Base-by-base conservation (phyloP, 2,797 vertebrate species). In the Urophycis tenuis region DNA sequence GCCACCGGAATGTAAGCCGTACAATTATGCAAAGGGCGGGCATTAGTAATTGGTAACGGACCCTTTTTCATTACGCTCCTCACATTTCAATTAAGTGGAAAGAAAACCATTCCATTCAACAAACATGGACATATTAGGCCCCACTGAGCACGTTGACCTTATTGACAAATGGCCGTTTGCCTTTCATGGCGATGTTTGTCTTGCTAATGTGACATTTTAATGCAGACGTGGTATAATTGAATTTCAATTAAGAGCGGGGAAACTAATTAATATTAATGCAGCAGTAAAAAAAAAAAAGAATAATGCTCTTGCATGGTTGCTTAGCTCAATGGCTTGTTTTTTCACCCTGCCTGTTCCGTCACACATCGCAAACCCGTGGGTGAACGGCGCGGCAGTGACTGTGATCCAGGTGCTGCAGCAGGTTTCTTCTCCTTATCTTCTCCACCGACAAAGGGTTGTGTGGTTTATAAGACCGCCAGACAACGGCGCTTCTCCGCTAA, bases 181-280 rank as follows among this genome's bases (percentile, higher is more conserved):
- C 72, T 79, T 82, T 83, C 53, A 75, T 70, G 74, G 76, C 75
- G 73, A 41, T 29, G 41, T 74, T 85, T 77, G 80, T 83, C 72
- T 53, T 81, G 74, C 80, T 81, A 78, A 78, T 77, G 33, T 77
- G 80, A 81, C 80, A 35, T 64, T 82, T 45, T 29, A 39, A 30
- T 64, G 67, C 45, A 17, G 69, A 76, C 85, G 85, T 88, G 45
- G 73, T 69, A 72, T 84, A 32, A 89, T 84, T 82, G 19, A 74
- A 82, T 82, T 86, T 87, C 81, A 87, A 88, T 85, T 75, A 76
- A 76, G 73, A 36, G 41, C 25, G 71, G 53, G 76, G 76, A 84
- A 76, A 75, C 31, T 71, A 41, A 64, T 80, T 74, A 84, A 82
- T 86, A 86, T 81, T 81, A 83, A 84, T 74, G 6, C 71, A 79